Conservation (phyloP, 2,797 vertebrate species). For the Babyrousa celebensis region DNA sequence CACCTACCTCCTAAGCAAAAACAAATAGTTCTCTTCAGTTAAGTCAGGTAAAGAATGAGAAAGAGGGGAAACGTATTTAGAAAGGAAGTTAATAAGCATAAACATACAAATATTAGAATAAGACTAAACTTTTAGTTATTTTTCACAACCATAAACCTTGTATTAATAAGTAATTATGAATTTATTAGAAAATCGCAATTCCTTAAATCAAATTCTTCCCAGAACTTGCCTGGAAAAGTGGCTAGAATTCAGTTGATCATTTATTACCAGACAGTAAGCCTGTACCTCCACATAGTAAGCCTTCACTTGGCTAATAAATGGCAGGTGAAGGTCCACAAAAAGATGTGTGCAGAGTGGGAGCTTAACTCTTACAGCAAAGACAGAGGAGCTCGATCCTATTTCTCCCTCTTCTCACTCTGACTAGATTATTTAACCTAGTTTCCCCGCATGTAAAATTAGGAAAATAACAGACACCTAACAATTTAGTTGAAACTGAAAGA, state of each 20-base stretch:
- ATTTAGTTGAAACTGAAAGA: slow-evolving; percentile 34
- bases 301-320: not conserved
- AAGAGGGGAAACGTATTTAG: not conserved
- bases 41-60: slow-evolving; percentile 43
- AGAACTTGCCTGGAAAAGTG: slow-evolving; percentile 44
- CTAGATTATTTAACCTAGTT: slow-evolving; percentile 1
- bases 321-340: not conserved
- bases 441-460: not conserved
- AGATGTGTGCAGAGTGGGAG: not conserved
- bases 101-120: not conserved
- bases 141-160: slow-evolving; percentile 5
- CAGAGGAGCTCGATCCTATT: not conserved
- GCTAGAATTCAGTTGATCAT: slow-evolving; percentile 13
- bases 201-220: slow-evolving; percentile 62
- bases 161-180: not conserved
- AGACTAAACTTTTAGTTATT: slow-evolving; percentile 52
- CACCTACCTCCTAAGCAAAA: not conserved
- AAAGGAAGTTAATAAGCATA: slow-evolving; percentile 4
- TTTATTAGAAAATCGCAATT: slow-evolving; percentile 3
- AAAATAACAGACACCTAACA: slow-evolving; percentile 23
- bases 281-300: not conserved
- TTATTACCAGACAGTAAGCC: slow-evolving; percentile 10
- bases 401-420: slow-evolving; percentile 6
- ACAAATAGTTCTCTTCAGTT: slow-evolving; percentile 43
- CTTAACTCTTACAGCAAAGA: not conserved